A percentile compares a stretch with the other conserved stretches of the same genome.
Conservation (phyloP, 2,888 invertebrate species). For the Drosophila acutilabella region DNA sequence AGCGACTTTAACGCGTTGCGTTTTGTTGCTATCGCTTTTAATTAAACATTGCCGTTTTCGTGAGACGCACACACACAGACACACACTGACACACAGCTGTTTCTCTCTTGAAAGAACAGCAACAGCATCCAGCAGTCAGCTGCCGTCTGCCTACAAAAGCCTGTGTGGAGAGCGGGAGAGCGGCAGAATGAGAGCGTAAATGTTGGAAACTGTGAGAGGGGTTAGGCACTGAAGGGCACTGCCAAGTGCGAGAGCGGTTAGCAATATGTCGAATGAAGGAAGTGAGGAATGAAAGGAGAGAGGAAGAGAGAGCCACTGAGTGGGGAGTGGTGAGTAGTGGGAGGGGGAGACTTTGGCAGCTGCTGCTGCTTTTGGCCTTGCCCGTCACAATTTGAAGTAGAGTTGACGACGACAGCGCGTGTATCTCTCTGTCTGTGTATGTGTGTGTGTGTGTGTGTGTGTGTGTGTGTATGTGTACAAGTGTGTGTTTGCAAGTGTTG, state of each 20-base stretch:
- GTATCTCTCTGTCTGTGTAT: constrained; percentile 13
- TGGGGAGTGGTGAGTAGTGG: background rate
- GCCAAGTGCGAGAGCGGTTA: constrained; percentile 25
- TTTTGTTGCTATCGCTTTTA: constrained; percentile 58
- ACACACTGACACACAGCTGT: constrained; percentile 6
- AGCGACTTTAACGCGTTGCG: constrained; percentile 48
- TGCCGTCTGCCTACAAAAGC: constrained; percentile 18
- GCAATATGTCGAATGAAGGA: background rate
- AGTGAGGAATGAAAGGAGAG: background rate
- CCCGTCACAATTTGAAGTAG: constrained; percentile 63
- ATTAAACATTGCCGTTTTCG: constrained; percentile 59
- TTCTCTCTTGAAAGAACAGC: constrained; percentile 41
- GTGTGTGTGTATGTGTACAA: constrained; percentile 17
- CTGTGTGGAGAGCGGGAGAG: background rate
- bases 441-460: constrained; percentile 12
- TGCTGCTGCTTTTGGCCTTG: constrained; percentile 41
- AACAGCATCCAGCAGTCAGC: constrained; percentile 31
- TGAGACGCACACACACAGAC: constrained; percentile 14
- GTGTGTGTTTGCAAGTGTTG: constrained; percentile 15
- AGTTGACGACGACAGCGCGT: constrained; percentile 48
- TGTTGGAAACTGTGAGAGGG: constrained; percentile 7
- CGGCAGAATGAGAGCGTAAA: background rate
- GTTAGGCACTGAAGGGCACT: constrained; percentile 19
- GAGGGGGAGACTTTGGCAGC: constrained; percentile 23
- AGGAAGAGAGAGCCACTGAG: background rate